Conservation (phyloP, 2,113 vertebrate genomes). For the Gyps fulvus region DNA sequence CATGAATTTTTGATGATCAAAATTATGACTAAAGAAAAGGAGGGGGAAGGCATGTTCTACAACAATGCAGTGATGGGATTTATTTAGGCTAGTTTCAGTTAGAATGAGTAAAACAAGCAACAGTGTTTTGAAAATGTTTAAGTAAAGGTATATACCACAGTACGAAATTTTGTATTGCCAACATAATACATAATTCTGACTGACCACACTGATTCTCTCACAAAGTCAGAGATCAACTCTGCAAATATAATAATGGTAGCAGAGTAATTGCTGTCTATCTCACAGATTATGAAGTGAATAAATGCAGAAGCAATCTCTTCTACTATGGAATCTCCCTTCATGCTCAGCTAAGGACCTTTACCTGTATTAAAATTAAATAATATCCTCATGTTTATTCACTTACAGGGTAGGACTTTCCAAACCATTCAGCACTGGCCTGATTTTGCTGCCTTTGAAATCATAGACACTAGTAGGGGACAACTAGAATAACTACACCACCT, state of each 20-base stretch:
- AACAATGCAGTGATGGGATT: background rate
- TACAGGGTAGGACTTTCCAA: background rate
- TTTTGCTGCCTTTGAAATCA: background rate
- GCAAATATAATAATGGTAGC: background rate
- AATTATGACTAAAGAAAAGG: background rate
- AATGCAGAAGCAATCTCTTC: background rate
- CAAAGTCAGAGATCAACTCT: background rate
- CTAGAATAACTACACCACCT: background rate
- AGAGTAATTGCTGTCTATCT: background rate
- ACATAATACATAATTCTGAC: background rate
- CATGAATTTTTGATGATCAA: background rate
- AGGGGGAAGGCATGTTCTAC: background rate
- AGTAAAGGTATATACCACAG: background rate
- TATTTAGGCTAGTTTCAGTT: background rate
- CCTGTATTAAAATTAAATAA: background rate
- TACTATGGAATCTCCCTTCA: background rate
- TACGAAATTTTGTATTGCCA: background rate
- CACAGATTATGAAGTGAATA: background rate
- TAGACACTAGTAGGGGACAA: background rate
- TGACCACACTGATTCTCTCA: background rate
- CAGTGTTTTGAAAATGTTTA: background rate
- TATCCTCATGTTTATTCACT: background rate
- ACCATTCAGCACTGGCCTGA: background rate
- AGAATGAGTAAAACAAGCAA: background rate
- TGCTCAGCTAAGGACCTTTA: background rate